These are phyloP conservation scores for Pachydiplax longipennis DNA, from an alignment of 2,888 invertebrate genomes.

Conservation along the genomic window DNA sequence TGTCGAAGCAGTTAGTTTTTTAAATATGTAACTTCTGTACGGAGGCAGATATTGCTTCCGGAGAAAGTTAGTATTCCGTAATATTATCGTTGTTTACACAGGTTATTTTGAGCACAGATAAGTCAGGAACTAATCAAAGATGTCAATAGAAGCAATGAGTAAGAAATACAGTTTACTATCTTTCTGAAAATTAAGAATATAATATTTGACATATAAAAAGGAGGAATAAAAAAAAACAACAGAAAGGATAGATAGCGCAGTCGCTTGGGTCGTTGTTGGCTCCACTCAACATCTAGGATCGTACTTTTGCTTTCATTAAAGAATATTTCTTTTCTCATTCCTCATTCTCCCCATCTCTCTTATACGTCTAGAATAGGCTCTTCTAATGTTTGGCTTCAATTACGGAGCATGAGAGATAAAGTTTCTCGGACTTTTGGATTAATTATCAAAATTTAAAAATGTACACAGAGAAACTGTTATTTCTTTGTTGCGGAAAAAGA, in stretches of 20 bases:
- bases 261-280: neutral
- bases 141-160: too few relatives aligned
- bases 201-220: neutral
- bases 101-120: too few relatives aligned
- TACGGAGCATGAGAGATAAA: neutral
- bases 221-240: neutral
- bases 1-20: too few relatives aligned
- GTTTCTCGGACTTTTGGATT: neutral
- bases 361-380: neutral
- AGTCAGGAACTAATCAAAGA: too few relatives aligned
- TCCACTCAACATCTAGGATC: neutral
- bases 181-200: neutral
- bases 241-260: neutral
- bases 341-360: neutral
- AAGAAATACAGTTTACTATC: too few relatives aligned
- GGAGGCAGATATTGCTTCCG: too few relatives aligned
- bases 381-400: slow-evolving; percentile 23
- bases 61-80: too few relatives aligned
- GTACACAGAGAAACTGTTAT: neutral
- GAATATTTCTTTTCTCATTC: neutral
- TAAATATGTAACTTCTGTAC: too few relatives aligned
- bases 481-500: neutral
- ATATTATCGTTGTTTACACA: too few relatives aligned
- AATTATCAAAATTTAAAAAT: slow-evolving; percentile 5
- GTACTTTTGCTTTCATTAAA: neutral